Evolutionary conservation across 1,140 invertebrate genomes (phyloP), one percentile per base, ranked within the genome.

Genomic region (Leptinotarsa lineolata): DNA sequence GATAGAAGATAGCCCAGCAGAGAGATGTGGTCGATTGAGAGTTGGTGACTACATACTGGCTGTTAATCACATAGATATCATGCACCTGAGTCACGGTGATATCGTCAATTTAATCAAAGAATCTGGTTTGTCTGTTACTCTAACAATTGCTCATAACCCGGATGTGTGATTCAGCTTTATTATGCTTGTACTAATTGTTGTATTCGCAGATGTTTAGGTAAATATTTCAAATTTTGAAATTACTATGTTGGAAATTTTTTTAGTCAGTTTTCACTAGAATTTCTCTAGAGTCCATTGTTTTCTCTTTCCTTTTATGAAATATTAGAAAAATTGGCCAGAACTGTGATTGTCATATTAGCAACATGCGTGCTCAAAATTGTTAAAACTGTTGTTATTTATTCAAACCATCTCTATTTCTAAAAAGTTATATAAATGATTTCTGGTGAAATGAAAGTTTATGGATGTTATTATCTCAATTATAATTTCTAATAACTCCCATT

Each of bases 31-130:
- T 0, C 89, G 92, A 63, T 86, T 99, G 0, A 93, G 94, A 81
- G 93, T 99, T 11, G 97, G 97, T 1, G 97, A 99, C 87, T 92
- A 95, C 75, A 99, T 99, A 75, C 87, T 98, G 59, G 96, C 96
- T 6, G 97, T 99, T 1, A 99, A 99, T 88, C 93, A 94, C 63
- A 91, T 93, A 66, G 92, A 97, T 74, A 97, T 99, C 68, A 92
- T 93, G 21, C 92, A 94, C 81, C 91, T 99, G 84, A 93, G 95
- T 79, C 97, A 99, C 83, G 96, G 96, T 70, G 97, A 99, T 82
- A 97, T 98, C 69, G 97, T 99, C 13, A 97, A 97, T 85, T 88
- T 94, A 54, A 94, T 95, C 72, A 98, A 98, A 85, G 95, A 97
- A 80, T 97, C 95, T 2, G 97, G 96, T 16, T 91, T 94, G 72